A percentile compares a stretch with the other conserved stretches of the same genome.
These are phyloP conservation scores for Columbina picui DNA, from an alignment of 2,113 vertebrate genomes.

Conservation along the genomic window DNA sequence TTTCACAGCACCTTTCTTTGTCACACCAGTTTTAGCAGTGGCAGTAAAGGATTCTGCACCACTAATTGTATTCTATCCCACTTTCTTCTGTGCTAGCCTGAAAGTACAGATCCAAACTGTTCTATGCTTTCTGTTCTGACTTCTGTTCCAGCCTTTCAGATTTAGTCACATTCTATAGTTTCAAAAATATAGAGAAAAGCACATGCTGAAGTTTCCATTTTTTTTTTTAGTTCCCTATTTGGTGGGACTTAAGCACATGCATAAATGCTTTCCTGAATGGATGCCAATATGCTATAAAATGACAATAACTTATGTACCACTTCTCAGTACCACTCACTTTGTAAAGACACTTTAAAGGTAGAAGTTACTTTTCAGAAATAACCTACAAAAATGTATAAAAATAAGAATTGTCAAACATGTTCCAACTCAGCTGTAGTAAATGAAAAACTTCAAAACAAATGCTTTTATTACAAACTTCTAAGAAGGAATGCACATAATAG, in stretches of 20 bases:
- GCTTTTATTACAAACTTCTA: constrained; percentile 7
- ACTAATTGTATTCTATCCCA: background rate
- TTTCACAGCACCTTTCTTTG: background rate
- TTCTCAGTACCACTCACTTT: background rate
- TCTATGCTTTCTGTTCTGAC: background rate
- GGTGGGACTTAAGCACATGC: background rate
- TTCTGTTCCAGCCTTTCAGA: background rate
- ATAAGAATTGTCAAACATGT: background rate
- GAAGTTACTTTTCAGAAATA: background rate
- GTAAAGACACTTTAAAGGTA: background rate
- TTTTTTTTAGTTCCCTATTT: background rate
- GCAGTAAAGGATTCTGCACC: background rate
- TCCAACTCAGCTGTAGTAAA: constrained; percentile 11
- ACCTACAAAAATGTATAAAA: background rate
- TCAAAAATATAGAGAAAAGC: background rate
- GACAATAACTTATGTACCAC: background rate
- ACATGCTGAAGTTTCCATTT: background rate
- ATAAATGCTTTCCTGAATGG: background rate
- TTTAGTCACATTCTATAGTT: background rate
- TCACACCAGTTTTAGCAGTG: background rate
- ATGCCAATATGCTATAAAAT: background rate
- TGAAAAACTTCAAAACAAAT: constrained; percentile 2
- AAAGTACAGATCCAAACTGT: background rate
- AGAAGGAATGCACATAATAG: constrained; percentile 19
- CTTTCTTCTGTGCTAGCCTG: background rate